These are phyloP conservation scores for Gopherus flavomarginatus DNA, from an alignment of 2,113 vertebrate genomes.

Conservation along the genomic window DNA sequence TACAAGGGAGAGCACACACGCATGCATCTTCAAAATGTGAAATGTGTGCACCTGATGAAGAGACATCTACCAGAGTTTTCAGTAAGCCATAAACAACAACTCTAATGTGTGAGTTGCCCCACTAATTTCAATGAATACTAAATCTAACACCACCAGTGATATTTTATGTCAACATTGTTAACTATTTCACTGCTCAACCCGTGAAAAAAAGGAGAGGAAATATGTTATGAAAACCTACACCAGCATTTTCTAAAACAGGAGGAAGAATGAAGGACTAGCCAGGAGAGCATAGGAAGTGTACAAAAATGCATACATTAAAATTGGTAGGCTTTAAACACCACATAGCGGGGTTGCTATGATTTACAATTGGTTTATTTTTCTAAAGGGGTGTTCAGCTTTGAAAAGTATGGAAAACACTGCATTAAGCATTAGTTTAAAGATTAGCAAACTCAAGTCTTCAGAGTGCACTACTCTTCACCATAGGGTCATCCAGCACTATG, in stretches of 20 bases:
- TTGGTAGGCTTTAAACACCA: background rate
- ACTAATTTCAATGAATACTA: background rate
- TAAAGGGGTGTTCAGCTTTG: background rate
- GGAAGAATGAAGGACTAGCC: background rate
- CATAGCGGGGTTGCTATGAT: background rate
- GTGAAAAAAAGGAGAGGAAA: background rate
- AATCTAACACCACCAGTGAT: background rate
- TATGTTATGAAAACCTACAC: background rate
- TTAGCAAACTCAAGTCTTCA: background rate
- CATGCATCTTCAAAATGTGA: background rate
- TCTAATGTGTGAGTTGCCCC: background rate
- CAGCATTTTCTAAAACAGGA: background rate
- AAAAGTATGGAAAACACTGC: background rate
- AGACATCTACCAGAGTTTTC: background rate
- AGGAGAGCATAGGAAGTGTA: background rate
- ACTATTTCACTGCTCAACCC: background rate
- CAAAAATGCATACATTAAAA: background rate
- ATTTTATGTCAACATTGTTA: background rate
- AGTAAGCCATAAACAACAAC: background rate
- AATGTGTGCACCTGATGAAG: background rate
- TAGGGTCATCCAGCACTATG: background rate
- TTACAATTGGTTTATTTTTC: background rate
- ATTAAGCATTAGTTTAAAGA: background rate
- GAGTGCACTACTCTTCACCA: background rate
- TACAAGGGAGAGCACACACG: background rate